Base-by-base conservation (phyloP, 2,113 vertebrate species). In the Pelusios castaneus region DNA sequence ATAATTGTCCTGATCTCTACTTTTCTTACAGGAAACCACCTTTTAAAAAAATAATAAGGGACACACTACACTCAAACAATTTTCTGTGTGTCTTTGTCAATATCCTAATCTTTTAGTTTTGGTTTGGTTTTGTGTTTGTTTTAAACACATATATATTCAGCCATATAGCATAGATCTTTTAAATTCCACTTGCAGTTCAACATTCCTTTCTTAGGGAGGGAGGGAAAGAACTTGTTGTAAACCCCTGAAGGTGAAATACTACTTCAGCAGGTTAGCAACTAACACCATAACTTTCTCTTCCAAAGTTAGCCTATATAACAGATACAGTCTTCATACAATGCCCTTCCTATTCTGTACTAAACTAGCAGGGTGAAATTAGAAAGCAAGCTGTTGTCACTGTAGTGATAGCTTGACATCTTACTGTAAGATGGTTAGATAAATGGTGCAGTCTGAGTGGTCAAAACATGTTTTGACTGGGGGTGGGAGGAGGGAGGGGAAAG, bases 361-460 rank as follows among this genome's bases (percentile, higher is more conserved):
- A 94, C 85, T 88, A 81, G 10, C n/a, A 52, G 13, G n/a, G 52
- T 87, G 55, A 91, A 90, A 90, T 93, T 93, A 88, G 55, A 90
- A 87, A 38, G 60, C 14, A 81, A 86, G 63, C 12, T 86, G 78
- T 82, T 82, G 75, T 78, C 67, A 86, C 3, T 0, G 43, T 31
- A 54, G 70, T 73, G 95, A 47, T 19, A 31, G 6, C 79, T 77
- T 93, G 91, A 90, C 58, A 91, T 45, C 78, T 79, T 84, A 25
- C 52, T 80, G 83, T 88, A 86, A 34, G 63, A 27, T 82, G 81
- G 83, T 77, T 45, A 12, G 14, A 7, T 77, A 89, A 89, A 45
- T 70, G n/a, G 63, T 31, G 84, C 0, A 6, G 31, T 16, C 81
- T 80, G 49, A 88, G 58, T 3, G 45, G 92, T 9, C 24, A 88